Conservation (phyloP, 2,888 invertebrate species). For the Polia nebulosa region DNA sequence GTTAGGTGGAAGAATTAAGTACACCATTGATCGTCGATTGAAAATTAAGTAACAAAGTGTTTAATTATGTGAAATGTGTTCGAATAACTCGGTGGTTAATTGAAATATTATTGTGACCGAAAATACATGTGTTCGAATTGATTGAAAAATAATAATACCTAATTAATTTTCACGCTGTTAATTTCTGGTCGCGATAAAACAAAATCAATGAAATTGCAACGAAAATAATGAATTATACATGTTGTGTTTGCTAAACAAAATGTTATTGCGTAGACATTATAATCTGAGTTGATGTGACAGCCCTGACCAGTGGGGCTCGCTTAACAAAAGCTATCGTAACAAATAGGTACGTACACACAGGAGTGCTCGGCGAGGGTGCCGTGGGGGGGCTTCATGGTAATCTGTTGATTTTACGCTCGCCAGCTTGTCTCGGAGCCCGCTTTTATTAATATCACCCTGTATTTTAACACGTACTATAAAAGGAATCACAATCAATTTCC, state of each 20-base stretch:
- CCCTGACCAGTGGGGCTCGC: slow-evolving; percentile 80
- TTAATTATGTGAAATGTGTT: slow-evolving; percentile 59
- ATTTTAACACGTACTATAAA: slow-evolving; percentile 86
- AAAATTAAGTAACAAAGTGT: slow-evolving; percentile 52
- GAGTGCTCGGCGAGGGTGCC: slow-evolving; percentile 79
- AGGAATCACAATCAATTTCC: slow-evolving; percentile 75
- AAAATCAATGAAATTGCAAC: slow-evolving; percentile 32
- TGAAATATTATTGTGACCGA: slow-evolving; percentile 58
- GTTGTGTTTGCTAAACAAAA: slow-evolving; percentile 64
- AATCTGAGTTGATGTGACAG: slow-evolving; percentile 76
- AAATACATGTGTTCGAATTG: slow-evolving; percentile 56
- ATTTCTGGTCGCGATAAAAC: slow-evolving; percentile 46
- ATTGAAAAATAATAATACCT: slow-evolving; percentile 62
- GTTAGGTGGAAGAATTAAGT: neutral
- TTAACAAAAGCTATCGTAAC: slow-evolving; percentile 87
- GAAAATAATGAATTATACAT: slow-evolving; percentile 34
- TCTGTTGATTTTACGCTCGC: slow-evolving; percentile 91
- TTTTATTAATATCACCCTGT: slow-evolving; percentile 86
- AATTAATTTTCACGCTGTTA: slow-evolving; percentile 59
- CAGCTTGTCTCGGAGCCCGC: slow-evolving; percentile 82
- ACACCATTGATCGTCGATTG: slow-evolving; percentile 33
- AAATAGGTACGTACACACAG: slow-evolving; percentile 85
- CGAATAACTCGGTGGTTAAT: slow-evolving; percentile 49
- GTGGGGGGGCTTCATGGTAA: slow-evolving; percentile 85
- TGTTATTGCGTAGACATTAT: slow-evolving; percentile 59